Conservation (phyloP, 1,140 invertebrate species). For the Drosophila sucinea region DNA sequence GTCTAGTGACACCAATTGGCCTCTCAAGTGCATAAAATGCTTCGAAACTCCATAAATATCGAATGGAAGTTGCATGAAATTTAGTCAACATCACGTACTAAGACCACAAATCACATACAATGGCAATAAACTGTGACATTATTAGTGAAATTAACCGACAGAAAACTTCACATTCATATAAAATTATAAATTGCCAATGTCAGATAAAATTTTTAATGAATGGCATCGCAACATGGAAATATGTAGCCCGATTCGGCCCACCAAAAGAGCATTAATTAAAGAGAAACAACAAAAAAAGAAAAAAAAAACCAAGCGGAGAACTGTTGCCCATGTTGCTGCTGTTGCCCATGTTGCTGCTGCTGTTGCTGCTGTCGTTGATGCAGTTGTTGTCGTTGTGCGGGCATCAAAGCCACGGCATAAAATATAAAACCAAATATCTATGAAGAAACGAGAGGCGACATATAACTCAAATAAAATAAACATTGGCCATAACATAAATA, state of each 20-base stretch:
- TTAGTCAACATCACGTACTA: slow-evolving; percentile 54
- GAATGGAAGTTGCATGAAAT: slow-evolving; percentile 41
- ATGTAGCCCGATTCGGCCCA: slow-evolving; percentile 31
- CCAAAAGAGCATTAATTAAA: slow-evolving; percentile 67
- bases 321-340: not conserved
- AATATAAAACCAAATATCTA: slow-evolving; percentile 45
- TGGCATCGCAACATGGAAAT: slow-evolving; percentile 39
- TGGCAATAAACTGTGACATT: slow-evolving; percentile 64
- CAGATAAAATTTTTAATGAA: slow-evolving; percentile 64
- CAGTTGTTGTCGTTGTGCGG: slow-evolving; percentile 35
- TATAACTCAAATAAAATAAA: slow-evolving; percentile 78
- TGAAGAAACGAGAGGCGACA: slow-evolving; percentile 55
- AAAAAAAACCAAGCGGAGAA: slow-evolving; percentile 16
- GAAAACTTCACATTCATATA: slow-evolving; percentile 32
- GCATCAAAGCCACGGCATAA: slow-evolving; percentile 49
- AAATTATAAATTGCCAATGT: slow-evolving; percentile 77
- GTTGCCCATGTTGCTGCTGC: not conserved
- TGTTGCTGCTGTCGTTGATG: too few species aligned
- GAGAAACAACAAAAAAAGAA: slow-evolving; percentile 23
- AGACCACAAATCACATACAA: slow-evolving; percentile 60
- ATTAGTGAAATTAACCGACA: slow-evolving; percentile 55
- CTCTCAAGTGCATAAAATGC: slow-evolving; percentile 21
- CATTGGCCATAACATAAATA: slow-evolving; percentile 77
- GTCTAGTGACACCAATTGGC: slow-evolving; percentile 13
- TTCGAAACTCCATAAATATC: slow-evolving; percentile 52